These are phyloP conservation scores for Ditylenchus weischeri DNA, from an alignment of 2,888 invertebrate genomes.

Conservation along the genomic window DNA sequence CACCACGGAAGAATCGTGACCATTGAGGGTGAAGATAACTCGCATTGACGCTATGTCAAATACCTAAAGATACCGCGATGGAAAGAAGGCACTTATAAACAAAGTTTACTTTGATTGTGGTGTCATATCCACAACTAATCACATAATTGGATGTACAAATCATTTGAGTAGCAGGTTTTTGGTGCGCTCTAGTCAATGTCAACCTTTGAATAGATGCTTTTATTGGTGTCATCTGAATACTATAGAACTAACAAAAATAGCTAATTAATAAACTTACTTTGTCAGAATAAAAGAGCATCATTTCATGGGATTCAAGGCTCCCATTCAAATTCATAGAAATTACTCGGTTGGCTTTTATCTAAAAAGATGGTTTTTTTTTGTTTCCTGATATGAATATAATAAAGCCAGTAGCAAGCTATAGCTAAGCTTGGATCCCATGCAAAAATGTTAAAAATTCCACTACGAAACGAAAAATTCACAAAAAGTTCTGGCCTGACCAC, in stretches of 20 bases:
- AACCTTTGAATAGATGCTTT: slow-evolving; percentile 7
- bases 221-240: background rate
- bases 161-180: slow-evolving; percentile 37
- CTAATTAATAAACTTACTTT: background rate
- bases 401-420: too few species aligned
- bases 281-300: slow-evolving; percentile 12
- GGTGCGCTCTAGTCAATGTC: slow-evolving; percentile 35
- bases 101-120: slow-evolving; percentile 33
- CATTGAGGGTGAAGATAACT: slow-evolving; percentile 38
- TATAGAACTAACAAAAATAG: background rate
- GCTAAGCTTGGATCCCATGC: too few species aligned
- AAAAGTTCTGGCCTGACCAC: background rate
- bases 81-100: too few species aligned
- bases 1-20: slow-evolving; percentile 45
- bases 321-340: slow-evolving; percentile 41
- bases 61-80: too few species aligned
- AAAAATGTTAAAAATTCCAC: too few species aligned
- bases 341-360: slow-evolving; percentile 33
- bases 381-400: too few species aligned
- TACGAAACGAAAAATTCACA: background rate
- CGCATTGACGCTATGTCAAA: slow-evolving; percentile 37
- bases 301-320: slow-evolving; percentile 43
- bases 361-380: background rate
- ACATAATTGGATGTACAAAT: slow-evolving; percentile 22
- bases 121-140: slow-evolving; percentile 37